Conservation (phyloP, 1,140 invertebrate species). For the Calliopsis andreniformis region DNA sequence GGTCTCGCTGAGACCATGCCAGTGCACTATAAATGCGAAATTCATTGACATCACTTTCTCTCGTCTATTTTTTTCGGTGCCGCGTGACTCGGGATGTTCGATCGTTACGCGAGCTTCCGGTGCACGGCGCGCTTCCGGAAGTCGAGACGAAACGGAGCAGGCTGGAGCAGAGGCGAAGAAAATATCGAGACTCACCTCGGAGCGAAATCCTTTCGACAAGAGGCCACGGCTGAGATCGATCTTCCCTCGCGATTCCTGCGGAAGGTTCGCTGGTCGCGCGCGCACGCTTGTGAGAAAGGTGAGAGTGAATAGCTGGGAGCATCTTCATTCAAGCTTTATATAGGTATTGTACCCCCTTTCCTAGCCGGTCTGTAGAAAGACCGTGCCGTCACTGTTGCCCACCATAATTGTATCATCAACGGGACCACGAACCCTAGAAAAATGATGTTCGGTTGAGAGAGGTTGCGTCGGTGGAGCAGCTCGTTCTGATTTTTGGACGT, state of each 20-base stretch:
- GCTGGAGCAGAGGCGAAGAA: too few species aligned
- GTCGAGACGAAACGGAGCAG: too few species aligned
- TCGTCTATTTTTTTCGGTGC: background rate
- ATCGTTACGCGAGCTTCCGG: background rate
- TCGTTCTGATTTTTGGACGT: too few species aligned
- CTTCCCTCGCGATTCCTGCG: slow-evolving; percentile 62
- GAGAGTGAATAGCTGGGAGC: slow-evolving; percentile 81
- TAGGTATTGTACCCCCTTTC: slow-evolving; percentile 81
- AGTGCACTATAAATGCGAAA: too few species aligned
- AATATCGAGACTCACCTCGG: slow-evolving; percentile 51
- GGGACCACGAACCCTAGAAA: slow-evolving; percentile 16
- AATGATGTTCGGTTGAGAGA: slow-evolving; percentile 29
- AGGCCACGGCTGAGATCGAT: slow-evolving; percentile 52
- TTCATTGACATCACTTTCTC: slow-evolving; percentile 13
- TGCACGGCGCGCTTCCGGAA: too few species aligned
- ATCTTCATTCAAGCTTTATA: slow-evolving; percentile 82
- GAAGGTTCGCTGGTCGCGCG: slow-evolving; percentile 62
- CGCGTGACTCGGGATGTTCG: background rate
- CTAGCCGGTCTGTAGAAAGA: slow-evolving; percentile 75
- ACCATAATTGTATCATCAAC: slow-evolving; percentile 70
- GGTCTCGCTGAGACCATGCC: too few species aligned
- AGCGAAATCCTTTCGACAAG: slow-evolving; percentile 54
- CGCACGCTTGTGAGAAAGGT: slow-evolving; percentile 75
- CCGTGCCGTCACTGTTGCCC: slow-evolving; percentile 70
- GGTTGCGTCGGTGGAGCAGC: slow-evolving; percentile 41